Percentiles rank a stretch among this genome's conserved stretches.
phyloP scores from a whole-genome alignment of 2,113 vertebrate species.

The Malaclemys terrapin region DNA sequence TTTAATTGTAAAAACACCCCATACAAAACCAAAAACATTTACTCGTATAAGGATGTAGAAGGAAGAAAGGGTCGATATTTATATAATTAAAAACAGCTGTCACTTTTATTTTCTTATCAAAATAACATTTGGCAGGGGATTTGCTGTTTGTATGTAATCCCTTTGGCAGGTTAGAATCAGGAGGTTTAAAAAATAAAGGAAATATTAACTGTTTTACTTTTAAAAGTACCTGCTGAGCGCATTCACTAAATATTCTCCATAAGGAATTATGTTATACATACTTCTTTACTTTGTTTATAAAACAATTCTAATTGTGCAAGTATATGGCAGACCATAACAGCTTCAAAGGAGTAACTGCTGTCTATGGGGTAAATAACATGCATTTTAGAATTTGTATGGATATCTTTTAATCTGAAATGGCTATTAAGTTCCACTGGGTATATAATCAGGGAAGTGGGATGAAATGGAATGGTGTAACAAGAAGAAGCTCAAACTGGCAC shows the following conservation, averaged over 20 bases:
- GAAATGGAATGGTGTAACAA: conserved; percentile 22
- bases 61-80: neutral
- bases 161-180: neutral
- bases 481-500: conserved; percentile 35
- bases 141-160: neutral
- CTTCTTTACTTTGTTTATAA: conserved; percentile 34
- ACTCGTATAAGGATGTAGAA: neutral
- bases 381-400: conserved; percentile 54
- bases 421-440: conserved; percentile 33
- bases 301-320: conserved; percentile 63
- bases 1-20: neutral
- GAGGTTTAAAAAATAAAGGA: neutral
- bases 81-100: neutral
- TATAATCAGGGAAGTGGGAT: conserved; percentile 23
- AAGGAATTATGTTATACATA: conserved; percentile 16
- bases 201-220: conserved; percentile 16
- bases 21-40: neutral
- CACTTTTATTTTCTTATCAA: neutral
- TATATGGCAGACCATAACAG: conserved; percentile 14
- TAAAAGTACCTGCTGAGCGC: conserved; percentile 48
- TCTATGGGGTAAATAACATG: conserved; percentile 38
- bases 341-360: conserved; percentile 46
- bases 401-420: conserved; percentile 60
- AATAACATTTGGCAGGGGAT: neutral
- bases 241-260: conserved; percentile 27